Evolutionary conservation across 2,888 invertebrate species (phyloP).

Genomic region (Caenorhabditis imperialis): DNA sequence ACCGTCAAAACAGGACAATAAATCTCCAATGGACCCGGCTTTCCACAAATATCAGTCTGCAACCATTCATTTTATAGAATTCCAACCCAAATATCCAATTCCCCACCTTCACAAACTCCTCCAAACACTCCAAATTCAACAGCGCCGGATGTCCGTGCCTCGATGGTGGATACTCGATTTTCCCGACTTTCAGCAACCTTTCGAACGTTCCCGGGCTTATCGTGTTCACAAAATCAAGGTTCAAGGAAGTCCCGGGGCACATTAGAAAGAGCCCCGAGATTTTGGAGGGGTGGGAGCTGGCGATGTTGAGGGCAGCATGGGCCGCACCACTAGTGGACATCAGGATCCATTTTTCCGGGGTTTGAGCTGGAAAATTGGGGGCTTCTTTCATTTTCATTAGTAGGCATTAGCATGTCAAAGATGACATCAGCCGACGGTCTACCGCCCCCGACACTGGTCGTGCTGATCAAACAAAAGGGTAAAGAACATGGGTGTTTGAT

Average conservation of each 20-base stretch:
- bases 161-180: conserved; percentile 58
- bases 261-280: conserved; percentile 57
- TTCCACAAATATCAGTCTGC: conserved; percentile 51
- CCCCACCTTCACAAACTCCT: conserved; percentile 51
- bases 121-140: conserved; percentile 42
- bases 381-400: too few relatives aligned
- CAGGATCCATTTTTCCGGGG: conserved; percentile 47
- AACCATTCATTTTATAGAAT: conserved; percentile 6
- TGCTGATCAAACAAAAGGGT: too few relatives aligned
- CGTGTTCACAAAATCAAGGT: conserved; percentile 52
- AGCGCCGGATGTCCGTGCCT: conserved; percentile 57
- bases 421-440: too few relatives aligned
- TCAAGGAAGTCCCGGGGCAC: conserved; percentile 57
- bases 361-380: conserved; percentile 26
- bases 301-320: conserved; percentile 57
- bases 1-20: conserved; percentile 56
- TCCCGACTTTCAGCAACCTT: conserved; percentile 17
- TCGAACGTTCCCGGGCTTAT: conserved; percentile 49
- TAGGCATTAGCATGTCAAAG: too few relatives aligned
- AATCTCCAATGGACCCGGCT: conserved; percentile 37
- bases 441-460: too few relatives aligned
- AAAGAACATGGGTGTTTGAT: not conserved
- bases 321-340: conserved; percentile 59
- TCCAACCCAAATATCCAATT: not conserved
- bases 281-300: conserved; percentile 41